Evolutionary conservation across 1,140 invertebrate genomes (phyloP), one percentile per base, ranked within the genome.

Genomic region (Drosophila bifasciata): DNA sequence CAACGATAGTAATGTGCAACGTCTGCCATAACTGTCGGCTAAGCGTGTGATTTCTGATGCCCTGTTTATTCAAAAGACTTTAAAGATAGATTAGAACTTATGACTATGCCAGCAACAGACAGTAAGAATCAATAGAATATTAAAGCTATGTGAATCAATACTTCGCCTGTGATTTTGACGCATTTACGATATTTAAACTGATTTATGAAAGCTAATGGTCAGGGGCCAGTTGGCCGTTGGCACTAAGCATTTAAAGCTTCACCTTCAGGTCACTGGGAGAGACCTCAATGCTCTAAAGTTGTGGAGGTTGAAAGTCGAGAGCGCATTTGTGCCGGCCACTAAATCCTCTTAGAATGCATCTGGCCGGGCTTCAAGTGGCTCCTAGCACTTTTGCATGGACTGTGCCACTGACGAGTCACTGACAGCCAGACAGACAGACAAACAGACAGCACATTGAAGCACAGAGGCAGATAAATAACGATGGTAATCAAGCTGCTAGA

Each of bases 401-500:
- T 75, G 78, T 51, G 41, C 57, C 56, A 67, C 17, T 19, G 50
- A 15, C 53, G 53, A 55, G 59, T 55, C 63, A 62, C 32, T 36
- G 41, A 45, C 9, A 32, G 16, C 44, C 52, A 63, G 48, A 0
- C 66, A 63, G 49, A 59, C 52, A 63, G 48, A 0, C 66, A 63
- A n/a, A 59, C 52, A 63, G 48, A 0, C 66, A 63, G 49, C 44
- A 43, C 50, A 43, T 32, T 41, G 56, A 53, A 44, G 46, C 50
- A 16, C 13, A 41, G 46, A 53, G 68, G 59, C 62, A 78, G 36
- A 60, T 85, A 61, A 79, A 84, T 79, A 84, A 84, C 77, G 66
- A 79, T 67, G 52, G 52, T 49, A 67, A 85, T 84, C 75, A 84
- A 84, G 74, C 76, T 71, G 61, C 70, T 76, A 70, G 66, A 63